Base-by-base conservation (phyloP, 2,888 invertebrate genomes). In the Sinohyriopsis cumingii region DNA sequence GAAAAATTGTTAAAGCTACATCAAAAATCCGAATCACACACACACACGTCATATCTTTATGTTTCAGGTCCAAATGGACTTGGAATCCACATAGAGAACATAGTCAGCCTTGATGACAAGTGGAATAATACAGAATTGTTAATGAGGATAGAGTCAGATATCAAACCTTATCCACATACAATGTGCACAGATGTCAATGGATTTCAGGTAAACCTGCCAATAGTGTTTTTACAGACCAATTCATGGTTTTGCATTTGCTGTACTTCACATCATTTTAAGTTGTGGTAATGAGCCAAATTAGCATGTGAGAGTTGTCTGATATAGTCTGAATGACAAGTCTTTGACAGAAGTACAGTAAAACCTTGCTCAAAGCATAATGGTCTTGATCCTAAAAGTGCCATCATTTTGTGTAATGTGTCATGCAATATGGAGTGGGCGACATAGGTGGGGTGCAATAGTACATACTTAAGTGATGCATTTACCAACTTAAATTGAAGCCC, bases 171-270 rank as follows among this genome's bases (percentile, higher is more conserved):
- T 5, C 86, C 89, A 55, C 80, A 94, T 84, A 92, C 93, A 54
- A 96, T 97, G 90, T 97, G 94, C 87, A 97, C 97, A 0, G 98
- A 99, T 91, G 91, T 96, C 3, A 99, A 98, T 91, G 97, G 96
- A n/a, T 94, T 96, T 90, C 87, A 88, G 84, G 88, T 59, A 59
- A 57, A 68, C n/a, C 7, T 54, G 9, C 45, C 45, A 45, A 45
- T 45, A 45, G 45, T 9, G 45, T 45, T 45, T 45, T 45, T 45
- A 45, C 45, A 45, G 45, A 9, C 45, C 12, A 45, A 3, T 45
- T 33, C 1, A 12, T 45, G 45, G 45, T 45, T 45, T 45, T 25
- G 20, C 59, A 59, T 15, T 6, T 54, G 28, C 53, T 33, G 18
- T 59, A 53, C 22, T n/a, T 61, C 7, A 22, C 20, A 19, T 20